Evolutionary conservation across 1,140 invertebrate species (phyloP).

Genomic region (Drosophila cardini): DNA sequence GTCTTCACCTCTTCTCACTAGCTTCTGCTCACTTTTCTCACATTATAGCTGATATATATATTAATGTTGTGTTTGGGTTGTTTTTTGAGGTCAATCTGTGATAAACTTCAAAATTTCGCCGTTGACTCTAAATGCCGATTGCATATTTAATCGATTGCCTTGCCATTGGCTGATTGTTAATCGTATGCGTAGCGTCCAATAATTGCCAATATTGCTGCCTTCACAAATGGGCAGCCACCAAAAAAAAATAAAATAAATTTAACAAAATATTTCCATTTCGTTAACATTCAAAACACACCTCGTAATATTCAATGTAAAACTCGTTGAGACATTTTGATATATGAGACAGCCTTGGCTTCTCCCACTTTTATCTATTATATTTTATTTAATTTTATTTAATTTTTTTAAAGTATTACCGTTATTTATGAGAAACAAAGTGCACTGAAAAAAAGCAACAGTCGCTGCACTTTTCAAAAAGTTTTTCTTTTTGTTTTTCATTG

Average conservation of each 20-base stretch:
- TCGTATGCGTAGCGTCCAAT: constrained; percentile 15
- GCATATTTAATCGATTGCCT: constrained; percentile 60
- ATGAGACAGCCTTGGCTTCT: constrained; percentile 44
- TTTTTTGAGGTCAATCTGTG: constrained; percentile 45
- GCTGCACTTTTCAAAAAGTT: constrained; percentile 38
- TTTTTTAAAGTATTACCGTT: constrained; percentile 40
- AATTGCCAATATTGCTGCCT: constrained; percentile 56
- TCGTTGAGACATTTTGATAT: constrained; percentile 35
- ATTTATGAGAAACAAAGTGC: constrained; percentile 29
- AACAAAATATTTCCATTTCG: constrained; percentile 43
- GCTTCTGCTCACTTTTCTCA: too few species aligned
- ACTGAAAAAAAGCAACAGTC: constrained; percentile 20
- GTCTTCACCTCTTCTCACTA: too few species aligned
- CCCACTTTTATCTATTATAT: constrained; percentile 32
- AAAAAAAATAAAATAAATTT: constrained; percentile 28
- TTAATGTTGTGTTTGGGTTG: too few species aligned
- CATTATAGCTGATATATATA: too few species aligned
- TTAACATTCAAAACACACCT: constrained; percentile 58
- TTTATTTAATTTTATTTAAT: constrained; percentile 22
- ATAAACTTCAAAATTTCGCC: constrained; percentile 33
- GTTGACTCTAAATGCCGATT: constrained; percentile 41
- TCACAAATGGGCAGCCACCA: constrained; percentile 4
- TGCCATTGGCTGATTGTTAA: constrained; percentile 40
- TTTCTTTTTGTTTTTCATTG: constrained; percentile 34
- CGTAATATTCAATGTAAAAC: constrained; percentile 50